Evolutionary conservation across 1,140 invertebrate genomes (phyloP), one percentile per base, ranked within the genome.

Genomic region (Metaphire vulgaris): DNA sequence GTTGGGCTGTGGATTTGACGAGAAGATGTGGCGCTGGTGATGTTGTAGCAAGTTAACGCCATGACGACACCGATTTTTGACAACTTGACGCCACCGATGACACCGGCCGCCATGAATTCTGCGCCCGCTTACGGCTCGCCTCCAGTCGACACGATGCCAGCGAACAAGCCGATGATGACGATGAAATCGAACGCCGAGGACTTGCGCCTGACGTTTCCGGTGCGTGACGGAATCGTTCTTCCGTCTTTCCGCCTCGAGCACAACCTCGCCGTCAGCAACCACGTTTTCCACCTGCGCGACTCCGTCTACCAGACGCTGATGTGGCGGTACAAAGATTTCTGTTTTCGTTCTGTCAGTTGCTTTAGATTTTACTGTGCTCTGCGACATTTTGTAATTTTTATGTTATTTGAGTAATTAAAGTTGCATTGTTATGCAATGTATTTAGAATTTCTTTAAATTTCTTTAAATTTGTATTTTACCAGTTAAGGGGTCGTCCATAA

Each of bases 61-160:
- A 93, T 95, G 84, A 94, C 96, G 84, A 95, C 93, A 88, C 94
- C 95, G n/a, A 93, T 97, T 79, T 94, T 94, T 78, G 94, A 94
- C 66, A 97, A 97, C 87, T 95, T 93, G 0, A 97, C 95, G 71
- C 95, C 95, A 29, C 95, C 95, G 33, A 88, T 97, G 74, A 97
- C 95, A 29, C 95, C 41, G 6, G 41, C 41, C 41, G 21, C 41
- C 6, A 56, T 56, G 41, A 56, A 6, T 56, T 56, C 41, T 6
- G 41, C 41, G 21, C 41, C 92, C 69, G 92, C 92, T 68, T 97
- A 95, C 85, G 91, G 93, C 81, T 94, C 92, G 84, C 92, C 93
- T 16, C 34, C 72, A 68, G 76, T 64, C 66, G n/a, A 56, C 21
- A 6, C 41, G 6, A 12, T 56, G 41, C 41, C 41, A 56, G 34